Evolutionary conservation across 1,140 invertebrate species (phyloP), one percentile per base, ranked within the genome.

Genomic region (Lasioglossum baleicum): DNA sequence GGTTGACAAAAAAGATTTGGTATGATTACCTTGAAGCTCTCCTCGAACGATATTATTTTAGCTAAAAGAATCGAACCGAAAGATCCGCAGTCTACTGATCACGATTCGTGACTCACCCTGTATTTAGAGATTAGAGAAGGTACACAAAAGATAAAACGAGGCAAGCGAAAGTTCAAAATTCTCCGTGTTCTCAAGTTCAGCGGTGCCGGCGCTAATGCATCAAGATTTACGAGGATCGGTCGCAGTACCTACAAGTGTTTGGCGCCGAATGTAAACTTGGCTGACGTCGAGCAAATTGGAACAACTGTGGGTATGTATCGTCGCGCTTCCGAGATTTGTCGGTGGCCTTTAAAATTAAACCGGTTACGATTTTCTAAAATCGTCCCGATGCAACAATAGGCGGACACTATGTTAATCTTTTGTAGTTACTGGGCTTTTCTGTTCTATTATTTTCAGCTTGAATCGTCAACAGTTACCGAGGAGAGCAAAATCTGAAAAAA

Each of bases 221-320:
- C 8, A 56, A 78, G 44, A 72, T 72, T 78, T 78, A 78, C 22
- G 69, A 72, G 17, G 4, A 31, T 35, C 53, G 20, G 31, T 60
- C 61, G 68, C 44, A 71, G 7, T 22, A 8, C 60, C 58, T 61
- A 67, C 64, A 81, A 85, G 58, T 76, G 73, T 63, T 78, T 69
- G 71, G 58, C 83, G 66, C 68, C 72, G n/a, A 48, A 60, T 67
- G 42, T 67, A 60, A 83, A 75, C 53, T 51, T 69, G 71, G n/a
- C 72, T 61, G 61, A n/a, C 60, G 20, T 15, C 42, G 75, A 56
- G 58, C 56, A 70, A 64, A 64, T 74, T 53, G 51, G 63, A 73
- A 84, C 73, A 76, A 84, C 58, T 81, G 78, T 53, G 26, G 26
- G 26, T 26, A 26, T 26, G 61, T 67, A 61, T 70, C 58, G 40